A percentile compares a stretch with the other conserved stretches of the same genome.
These are phyloP conservation scores for Drosophila arizonae DNA, from an alignment of 1,140 invertebrate species.

Conservation along the genomic window DNA sequence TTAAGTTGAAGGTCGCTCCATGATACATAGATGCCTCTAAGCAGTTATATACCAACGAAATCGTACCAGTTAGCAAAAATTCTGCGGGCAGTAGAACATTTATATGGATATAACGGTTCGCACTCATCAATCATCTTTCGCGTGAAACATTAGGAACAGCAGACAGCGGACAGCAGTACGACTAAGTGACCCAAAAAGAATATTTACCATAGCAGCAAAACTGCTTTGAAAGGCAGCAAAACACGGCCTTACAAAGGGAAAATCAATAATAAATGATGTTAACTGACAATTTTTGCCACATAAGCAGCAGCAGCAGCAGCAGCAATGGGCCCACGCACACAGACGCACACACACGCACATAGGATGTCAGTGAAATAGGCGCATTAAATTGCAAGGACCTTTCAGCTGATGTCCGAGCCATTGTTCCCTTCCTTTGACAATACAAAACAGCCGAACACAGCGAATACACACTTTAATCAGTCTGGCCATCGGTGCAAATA, in stretches of 20 bases:
- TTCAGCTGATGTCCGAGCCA: constrained; percentile 12
- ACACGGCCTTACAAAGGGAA: constrained; percentile 43
- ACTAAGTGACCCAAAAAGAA: constrained; percentile 62
- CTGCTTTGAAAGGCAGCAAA: not conserved
- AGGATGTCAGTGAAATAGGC: constrained; percentile 6
- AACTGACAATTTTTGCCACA: constrained; percentile 75
- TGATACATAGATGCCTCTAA: not conserved
- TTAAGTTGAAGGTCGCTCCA: constrained; percentile 6
- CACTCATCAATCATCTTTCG: constrained; percentile 73
- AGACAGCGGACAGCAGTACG: not conserved
- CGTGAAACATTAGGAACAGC: constrained; percentile 18
- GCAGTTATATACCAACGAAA: not conserved
- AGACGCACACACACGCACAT: not conserved
- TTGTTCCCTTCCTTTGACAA: constrained; percentile 21
- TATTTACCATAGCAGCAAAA: not conserved
- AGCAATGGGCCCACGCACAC: not conserved
- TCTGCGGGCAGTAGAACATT: constrained; percentile 10
- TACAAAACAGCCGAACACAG: constrained; percentile 14
- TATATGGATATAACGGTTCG: constrained; percentile 27
- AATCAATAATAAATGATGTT: constrained; percentile 81
- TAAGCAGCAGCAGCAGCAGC: constrained; percentile 42
- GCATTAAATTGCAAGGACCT: constrained; percentile 34
- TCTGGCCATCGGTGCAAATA: not conserved
- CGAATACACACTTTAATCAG: constrained; percentile 41
- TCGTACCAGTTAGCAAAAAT: constrained; percentile 19